Evolutionary conservation across 2,888 invertebrate genomes (phyloP), one percentile per base, ranked within the genome.

Genomic region (Entomobrya multifasciata): DNA sequence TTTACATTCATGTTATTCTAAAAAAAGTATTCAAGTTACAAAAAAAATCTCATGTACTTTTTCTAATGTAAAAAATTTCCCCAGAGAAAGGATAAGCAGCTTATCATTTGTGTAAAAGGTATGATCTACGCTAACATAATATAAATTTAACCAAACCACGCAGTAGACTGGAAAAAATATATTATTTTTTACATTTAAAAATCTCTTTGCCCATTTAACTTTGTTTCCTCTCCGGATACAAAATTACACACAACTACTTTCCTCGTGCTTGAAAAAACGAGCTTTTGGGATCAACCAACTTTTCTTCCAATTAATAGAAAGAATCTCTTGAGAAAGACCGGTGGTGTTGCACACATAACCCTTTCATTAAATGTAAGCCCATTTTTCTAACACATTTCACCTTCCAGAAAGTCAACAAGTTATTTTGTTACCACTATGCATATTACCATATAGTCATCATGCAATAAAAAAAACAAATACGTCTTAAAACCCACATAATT

Each of bases 51-150:
- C n/a, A n/a, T n/a, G n/a, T n/a, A n/a, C n/a, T n/a, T n/a, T n/a
- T n/a, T n/a, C n/a, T n/a, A n/a, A n/a, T n/a, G n/a, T n/a, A n/a
- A 65, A 47, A 72, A 72, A 72, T 49, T 72, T 72, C 72, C 72
- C 72, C 11, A 49, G 72, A 72, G 52, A 72, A 49, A 47, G n/a
- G n/a, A 17, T 44, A 70, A 70, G 67, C 17, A 41, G 67, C 44
- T 25, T 70, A n/a, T 70, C 15, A 3, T 44, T 70, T 11, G 4
- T 36, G 36, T 36, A 36, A 36, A 36, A 36, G 5, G 36, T 36
- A 36, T n/a, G n/a, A n/a, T n/a, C n/a, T n/a, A n/a, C n/a, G n/a
- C n/a, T n/a, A n/a, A n/a, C n/a, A n/a, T n/a, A n/a, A n/a, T n/a
- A n/a, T n/a, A n/a, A n/a, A n/a, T n/a, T n/a, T n/a, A n/a, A n/a